Evolutionary conservation across 2,797 vertebrate genomes (phyloP), one percentile per base, ranked within the genome.

Genomic region (Mareca strepera): DNA sequence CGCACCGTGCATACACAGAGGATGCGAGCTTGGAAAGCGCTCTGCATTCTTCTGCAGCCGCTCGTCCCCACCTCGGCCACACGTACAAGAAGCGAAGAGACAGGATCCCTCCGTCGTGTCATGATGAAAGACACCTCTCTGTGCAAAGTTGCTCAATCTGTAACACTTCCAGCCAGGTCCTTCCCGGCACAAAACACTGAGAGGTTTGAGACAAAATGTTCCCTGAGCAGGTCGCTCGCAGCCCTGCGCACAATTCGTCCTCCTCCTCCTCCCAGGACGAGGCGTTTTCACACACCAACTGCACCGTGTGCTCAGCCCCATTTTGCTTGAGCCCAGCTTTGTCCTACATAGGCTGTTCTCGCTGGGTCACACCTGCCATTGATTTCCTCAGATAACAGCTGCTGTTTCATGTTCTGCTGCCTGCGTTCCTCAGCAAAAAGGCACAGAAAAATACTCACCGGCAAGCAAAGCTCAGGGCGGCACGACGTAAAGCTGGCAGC

Each of bases 361-460:
- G 93, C 91, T 88, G 93, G 95, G 95, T 94, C 96, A 95, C 96
- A 94, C 96, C 95, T 97, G 96, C 94, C 94, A 94, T 84, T 60
- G 92, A 79, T 93, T 94, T 86, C 90, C 78, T 90, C 86, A 80
- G 90, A 52, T 55, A 96, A 80, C 90, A 92, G 93, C 95, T 94
- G 94, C 92, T 82, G 85, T 50, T 92, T 93, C 87, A 86, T 22
- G 55, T 96, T 93, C 80, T 86, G 82, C 82, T 76, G 62, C 7
- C 22, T 1, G 10, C 87, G 60, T 83, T 91, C 84, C 69, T 93
- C 94, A 94, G 96, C 93, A 88, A 75, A 96, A 86, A 1, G 0
- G 48, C 0, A 0, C 76, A 90, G 58, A 80, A 88, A 92, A 58
- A 35, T 15, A 8, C 43, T 25, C 43, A 2, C 2, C 1, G 14